Evolutionary conservation across 64 coral and sea anemone genomes (phyloP), one percentile per base, ranked within the genome.

Genomic region (Dendrophyllia cribrosa): DNA sequence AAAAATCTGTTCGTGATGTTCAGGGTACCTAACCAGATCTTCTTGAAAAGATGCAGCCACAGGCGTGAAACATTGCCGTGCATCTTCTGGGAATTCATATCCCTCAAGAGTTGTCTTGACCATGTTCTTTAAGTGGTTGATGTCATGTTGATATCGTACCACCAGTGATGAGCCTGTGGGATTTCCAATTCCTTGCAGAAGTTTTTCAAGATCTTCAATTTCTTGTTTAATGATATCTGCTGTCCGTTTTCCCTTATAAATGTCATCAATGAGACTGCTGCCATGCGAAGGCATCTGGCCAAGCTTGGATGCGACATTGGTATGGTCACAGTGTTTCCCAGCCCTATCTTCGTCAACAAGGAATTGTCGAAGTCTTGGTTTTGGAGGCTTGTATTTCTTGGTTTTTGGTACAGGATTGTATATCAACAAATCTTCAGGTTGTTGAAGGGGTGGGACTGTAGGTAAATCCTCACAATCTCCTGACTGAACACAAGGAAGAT

Each of bases 121-220:
- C 94, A 96, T 92, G 61, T 92, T 58, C 19, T 53, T 86, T 12
- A 92, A 77, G 65, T 88, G 24, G 51, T 87, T 96, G 46, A 96
- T 96, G 58, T 92, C 89, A 73, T 96, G 62, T 24, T 96, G 89
- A 70, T 88, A 96, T 82, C 94, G 76, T 3, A 83, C 89, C 24
- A 96, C 77, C 1, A 96, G 13, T 4, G 94, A 96, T 50, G 89
- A 92, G 6, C 89, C 84, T 23, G 23, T 59, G 16, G 94, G 94
- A 24, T 96, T 96, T 69, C 94, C 94, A 77, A 92, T 88, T 58
- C 93, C 88, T 73, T 72, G 72, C 60, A 95, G 58, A 66, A 95
- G 79, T 63, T 71, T 86, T 61, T 91, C 93, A 55, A 95, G 78
- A 59, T 95, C 88, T 45, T 15, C 23, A 59, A 95, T 91, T 70